A percentile compares a stretch with the other conserved stretches of the same genome.
Evolutionary conservation across 1,140 invertebrate genomes (phyloP).

Genomic region (Temnothorax longispinosus): DNA sequence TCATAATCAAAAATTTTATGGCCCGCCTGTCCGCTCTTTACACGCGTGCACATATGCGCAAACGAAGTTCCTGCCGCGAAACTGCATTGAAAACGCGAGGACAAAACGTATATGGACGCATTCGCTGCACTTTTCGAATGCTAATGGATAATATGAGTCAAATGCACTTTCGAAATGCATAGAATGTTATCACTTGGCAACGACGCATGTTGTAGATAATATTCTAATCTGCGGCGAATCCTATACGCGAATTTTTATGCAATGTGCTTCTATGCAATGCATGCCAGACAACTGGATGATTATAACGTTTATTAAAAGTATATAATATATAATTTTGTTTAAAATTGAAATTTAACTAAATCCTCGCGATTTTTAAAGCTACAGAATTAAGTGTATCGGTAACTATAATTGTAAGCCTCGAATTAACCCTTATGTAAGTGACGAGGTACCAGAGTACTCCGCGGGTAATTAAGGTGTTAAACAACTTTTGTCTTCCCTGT

Average conservation of each 20-base stretch:
- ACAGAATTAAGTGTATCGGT: background rate
- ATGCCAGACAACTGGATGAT: background rate
- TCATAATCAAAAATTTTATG: constrained; percentile 55
- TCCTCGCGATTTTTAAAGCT: background rate
- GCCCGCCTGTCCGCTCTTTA: background rate
- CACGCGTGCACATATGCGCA: background rate
- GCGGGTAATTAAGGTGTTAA: too few relatives aligned
- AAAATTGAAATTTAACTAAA: background rate
- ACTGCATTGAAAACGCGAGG: constrained; percentile 26
- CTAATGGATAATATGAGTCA: constrained; percentile 25
- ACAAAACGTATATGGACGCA: constrained; percentile 27
- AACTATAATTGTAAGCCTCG: background rate
- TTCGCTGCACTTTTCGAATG: constrained; percentile 26
- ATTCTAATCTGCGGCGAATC: constrained; percentile 33
- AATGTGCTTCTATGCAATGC: background rate
- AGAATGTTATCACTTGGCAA: constrained; percentile 23
- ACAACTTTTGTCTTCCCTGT: too few relatives aligned
- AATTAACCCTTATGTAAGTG: background rate
- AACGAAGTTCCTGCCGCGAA: background rate
- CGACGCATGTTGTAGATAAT: constrained; percentile 7
- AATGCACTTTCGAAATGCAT: constrained; percentile 16
- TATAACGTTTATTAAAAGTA: background rate
- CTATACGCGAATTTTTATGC: constrained; percentile 12
- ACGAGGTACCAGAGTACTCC: too few relatives aligned
- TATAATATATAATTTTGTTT: background rate